Conservation (phyloP, 2,113 vertebrate genomes). For the Prionailurus bengalensis region DNA sequence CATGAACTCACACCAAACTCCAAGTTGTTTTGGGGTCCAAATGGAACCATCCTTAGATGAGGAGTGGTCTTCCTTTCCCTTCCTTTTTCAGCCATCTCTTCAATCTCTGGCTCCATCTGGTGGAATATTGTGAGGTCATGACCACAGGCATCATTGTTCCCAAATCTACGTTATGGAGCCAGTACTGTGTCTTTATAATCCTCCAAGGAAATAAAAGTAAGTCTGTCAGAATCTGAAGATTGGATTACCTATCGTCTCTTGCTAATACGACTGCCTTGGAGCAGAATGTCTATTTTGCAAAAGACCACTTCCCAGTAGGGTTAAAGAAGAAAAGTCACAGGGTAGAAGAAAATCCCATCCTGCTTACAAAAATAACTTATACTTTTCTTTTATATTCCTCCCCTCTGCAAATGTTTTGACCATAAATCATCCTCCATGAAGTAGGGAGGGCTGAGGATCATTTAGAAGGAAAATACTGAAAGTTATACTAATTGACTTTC, state of each 20-base stretch:
- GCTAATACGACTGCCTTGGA: background rate
- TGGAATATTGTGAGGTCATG: slow-evolving; percentile 70
- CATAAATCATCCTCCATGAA: background rate
- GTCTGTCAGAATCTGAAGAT: background rate
- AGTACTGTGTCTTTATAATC: background rate
- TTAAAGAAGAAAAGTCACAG: background rate
- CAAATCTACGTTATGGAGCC: background rate
- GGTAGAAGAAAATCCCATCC: background rate
- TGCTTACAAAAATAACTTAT: background rate
- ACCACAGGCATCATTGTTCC: background rate
- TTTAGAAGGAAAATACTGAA: background rate
- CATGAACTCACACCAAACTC: background rate
- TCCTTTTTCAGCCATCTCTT: background rate
- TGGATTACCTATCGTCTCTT: background rate
- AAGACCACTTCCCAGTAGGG: background rate
- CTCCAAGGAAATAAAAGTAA: background rate
- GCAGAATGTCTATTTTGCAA: background rate
- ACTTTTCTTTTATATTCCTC: background rate
- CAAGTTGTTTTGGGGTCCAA: background rate
- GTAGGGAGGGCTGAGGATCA: background rate
- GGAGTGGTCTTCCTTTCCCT: slow-evolving; percentile 41
- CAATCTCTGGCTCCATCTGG: slow-evolving; percentile 83
- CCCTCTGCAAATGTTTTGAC: background rate
- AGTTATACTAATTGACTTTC: background rate
- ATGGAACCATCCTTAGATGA: background rate